Evolutionary conservation across 64 coral and sea anemone genomes (phyloP).

Genomic region (Montipora capricornis): DNA sequence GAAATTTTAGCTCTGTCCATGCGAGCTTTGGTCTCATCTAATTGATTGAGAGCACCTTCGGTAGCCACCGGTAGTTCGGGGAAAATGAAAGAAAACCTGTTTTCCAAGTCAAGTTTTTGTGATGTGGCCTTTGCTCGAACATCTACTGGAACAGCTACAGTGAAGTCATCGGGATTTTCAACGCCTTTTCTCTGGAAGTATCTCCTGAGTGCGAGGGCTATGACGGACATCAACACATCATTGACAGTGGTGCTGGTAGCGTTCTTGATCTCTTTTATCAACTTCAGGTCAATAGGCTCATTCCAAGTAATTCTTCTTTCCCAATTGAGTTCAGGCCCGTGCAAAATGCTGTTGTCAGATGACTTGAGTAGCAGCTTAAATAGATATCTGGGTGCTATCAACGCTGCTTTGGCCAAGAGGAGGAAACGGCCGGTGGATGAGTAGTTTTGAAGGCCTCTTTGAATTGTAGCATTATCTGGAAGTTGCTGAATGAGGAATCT

Average conservation of each 20-base stretch:
- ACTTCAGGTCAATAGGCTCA: constrained; percentile 65
- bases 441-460: constrained; percentile 76
- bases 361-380: constrained; percentile 27
- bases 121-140: constrained; percentile 38
- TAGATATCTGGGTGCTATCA: constrained; percentile 49
- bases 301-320: constrained; percentile 84
- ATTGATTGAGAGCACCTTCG: constrained; percentile 49
- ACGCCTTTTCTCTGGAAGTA: constrained; percentile 85
- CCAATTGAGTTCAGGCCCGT: constrained; percentile 77
- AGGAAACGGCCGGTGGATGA: constrained; percentile 18
- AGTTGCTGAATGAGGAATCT: constrained; percentile 66
- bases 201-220: constrained; percentile 73
- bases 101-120: constrained; percentile 66
- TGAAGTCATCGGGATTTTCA: constrained; percentile 73
- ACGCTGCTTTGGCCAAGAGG: constrained; percentile 70
- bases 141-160: constrained; percentile 86
- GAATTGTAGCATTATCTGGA: constrained; percentile 61
- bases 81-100: constrained; percentile 86
- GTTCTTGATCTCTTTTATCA: constrained; percentile 86
- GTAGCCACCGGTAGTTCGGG: constrained; percentile 60
- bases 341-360: constrained; percentile 69
- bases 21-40: constrained; percentile 76
- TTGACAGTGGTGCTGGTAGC: constrained; percentile 89
- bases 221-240: constrained; percentile 86
- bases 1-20: constrained; percentile 87